phyloP scores from a whole-genome alignment of 2,888 invertebrate species.

The Cotesia congregata region DNA sequence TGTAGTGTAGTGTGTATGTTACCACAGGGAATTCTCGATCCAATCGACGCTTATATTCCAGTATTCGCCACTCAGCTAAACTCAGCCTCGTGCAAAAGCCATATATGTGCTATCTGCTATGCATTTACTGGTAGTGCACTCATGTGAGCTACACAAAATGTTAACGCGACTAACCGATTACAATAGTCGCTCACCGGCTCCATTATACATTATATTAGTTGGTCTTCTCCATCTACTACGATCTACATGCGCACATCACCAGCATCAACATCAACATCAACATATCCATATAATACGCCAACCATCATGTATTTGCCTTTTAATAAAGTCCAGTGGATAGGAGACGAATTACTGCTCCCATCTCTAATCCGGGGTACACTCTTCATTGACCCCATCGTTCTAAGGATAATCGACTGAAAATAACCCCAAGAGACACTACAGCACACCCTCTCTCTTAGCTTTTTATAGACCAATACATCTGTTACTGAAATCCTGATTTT shows the following conservation, averaged over 20 bases:
- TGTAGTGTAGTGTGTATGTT: conserved; percentile 25
- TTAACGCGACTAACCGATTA: conserved; percentile 45
- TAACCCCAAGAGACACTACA: conserved; percentile 65
- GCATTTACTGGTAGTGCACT: conserved; percentile 37
- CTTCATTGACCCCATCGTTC: conserved; percentile 57
- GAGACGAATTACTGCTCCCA: neutral
- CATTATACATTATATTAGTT: conserved; percentile 7
- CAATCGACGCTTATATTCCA: conserved; percentile 51
- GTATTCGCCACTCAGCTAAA: conserved; percentile 29
- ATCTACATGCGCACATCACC: neutral
- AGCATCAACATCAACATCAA: conserved; percentile 27
- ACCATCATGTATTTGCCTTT: conserved; percentile 4
- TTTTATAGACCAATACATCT: conserved; percentile 32
- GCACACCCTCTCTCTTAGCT: conserved; percentile 42
- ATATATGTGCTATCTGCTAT: conserved; percentile 40
- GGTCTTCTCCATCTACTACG: neutral
- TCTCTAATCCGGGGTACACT: conserved; percentile 26
- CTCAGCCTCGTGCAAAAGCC: conserved; percentile 45
- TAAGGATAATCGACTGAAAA: conserved; percentile 69
- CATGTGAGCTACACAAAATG: conserved; percentile 46
- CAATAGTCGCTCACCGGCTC: conserved; percentile 31
- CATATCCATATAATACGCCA: neutral
- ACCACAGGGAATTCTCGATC: conserved; percentile 51
- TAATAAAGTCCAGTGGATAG: conserved; percentile 9
- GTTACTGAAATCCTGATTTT: conserved; percentile 1